Evolutionary conservation across 2,113 vertebrate genomes (phyloP).

Genomic region (Ariopsis seemanni): DNA sequence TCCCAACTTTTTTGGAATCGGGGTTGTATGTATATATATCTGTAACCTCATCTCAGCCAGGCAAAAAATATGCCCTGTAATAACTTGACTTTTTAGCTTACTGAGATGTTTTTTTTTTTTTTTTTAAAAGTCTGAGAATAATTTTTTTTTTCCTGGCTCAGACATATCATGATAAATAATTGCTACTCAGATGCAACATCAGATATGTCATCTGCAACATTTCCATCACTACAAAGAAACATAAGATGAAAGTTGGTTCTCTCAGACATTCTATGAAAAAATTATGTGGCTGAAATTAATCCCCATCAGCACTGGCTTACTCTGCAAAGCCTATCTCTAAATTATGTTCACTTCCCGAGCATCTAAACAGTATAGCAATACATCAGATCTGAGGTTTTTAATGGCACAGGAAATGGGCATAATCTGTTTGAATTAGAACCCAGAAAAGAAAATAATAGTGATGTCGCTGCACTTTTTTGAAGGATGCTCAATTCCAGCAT

Average conservation of each 20-base stretch:
- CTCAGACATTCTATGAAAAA: constrained; percentile 28
- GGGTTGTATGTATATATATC: too few relatives aligned
- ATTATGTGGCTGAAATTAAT: constrained; percentile 36
- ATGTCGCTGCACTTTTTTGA: constrained; percentile 38
- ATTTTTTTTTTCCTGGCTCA: constrained; percentile 1
- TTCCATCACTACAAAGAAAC: constrained; percentile 34
- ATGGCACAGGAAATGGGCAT: constrained; percentile 33
- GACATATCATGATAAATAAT: constrained; percentile 36
- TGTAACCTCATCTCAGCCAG: neutral
- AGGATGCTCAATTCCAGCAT: constrained; percentile 33
- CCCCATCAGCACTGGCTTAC: neutral
- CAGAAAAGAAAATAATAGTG: constrained; percentile 36
- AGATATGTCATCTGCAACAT: neutral
- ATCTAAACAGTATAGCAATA: constrained; percentile 3
- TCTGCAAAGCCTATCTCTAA: neutral
- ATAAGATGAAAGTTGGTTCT: constrained; percentile 39
- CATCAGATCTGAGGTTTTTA: constrained; percentile 29
- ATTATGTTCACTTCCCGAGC: constrained; percentile 14
- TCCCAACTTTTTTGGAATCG: too few relatives aligned
- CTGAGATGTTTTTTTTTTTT: constrained; percentile 9
- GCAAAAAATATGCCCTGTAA: neutral
- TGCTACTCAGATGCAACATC: constrained; percentile 19
- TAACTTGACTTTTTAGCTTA: constrained; percentile 4
- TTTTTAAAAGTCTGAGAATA: neutral
- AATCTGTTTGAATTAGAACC: constrained; percentile 33